Base-by-base conservation (phyloP, 2,888 invertebrate genomes). In the Antheraea assamensis region DNA sequence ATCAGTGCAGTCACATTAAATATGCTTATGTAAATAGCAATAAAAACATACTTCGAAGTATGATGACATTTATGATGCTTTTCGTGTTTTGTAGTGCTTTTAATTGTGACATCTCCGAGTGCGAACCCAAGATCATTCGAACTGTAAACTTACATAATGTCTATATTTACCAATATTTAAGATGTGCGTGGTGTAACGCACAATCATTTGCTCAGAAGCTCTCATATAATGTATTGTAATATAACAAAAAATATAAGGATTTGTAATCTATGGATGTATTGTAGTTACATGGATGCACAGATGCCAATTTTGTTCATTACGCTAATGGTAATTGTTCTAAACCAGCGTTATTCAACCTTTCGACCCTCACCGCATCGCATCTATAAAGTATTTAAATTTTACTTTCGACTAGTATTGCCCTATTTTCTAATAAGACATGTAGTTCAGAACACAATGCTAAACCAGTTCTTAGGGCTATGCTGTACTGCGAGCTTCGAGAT, bases 261-360 rank as follows among this genome's bases (percentile, higher is more conserved):
- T 13, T 42, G 42, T 42, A 30, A 64, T 30, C 27, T 3, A 64
- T 64, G 30, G 27, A 3, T 17, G 19, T 64, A 27, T 30, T 64
- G 30, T 27, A 64, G 30, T 27, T 61, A 64, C 61, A 30, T 17
- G 24, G 27, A 24, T 58, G 19, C 24, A 27, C 24, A 30, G 27
- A 64, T 17, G 17, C 30, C 30, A 64, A 64, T 64, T 64, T 30
- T 30, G 61, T 64, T 64, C 27, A 64, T 64, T 64, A 64, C 27
- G 27, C 30, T 64, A 64, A 64, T 64, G 30, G 61, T 64, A 64
- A 64, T 64, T 64, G 61, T 64, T 64, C 27, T 64, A 64, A 17
- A 17, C 27, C 61, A 64, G 61, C 21, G 3, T 64, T 27, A 15
- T 17, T 64, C 61, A 64, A 64, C n/a, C 24, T 13, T 17, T 10